These are phyloP conservation scores for Cygnus olor DNA, from an alignment of 2,797 vertebrate species.

Conservation along the genomic window DNA sequence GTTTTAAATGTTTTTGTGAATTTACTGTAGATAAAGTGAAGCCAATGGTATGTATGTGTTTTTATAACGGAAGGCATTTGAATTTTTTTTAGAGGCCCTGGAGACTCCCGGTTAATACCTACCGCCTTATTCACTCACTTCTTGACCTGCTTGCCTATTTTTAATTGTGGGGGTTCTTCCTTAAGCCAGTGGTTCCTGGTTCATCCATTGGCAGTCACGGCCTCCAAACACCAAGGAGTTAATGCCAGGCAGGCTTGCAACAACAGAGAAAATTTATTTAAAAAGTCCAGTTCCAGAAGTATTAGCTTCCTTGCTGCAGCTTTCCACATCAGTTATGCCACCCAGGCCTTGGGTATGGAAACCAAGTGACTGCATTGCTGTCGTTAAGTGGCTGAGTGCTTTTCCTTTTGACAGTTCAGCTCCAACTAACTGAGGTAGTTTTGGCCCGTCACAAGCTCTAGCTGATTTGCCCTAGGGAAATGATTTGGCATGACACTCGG, in stretches of 20 bases:
- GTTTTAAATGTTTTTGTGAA: slow-evolving; percentile 74
- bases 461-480: background rate
- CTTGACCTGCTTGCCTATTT: slow-evolving; percentile 43
- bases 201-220: slow-evolving; percentile 32
- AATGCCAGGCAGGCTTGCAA: background rate
- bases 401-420: background rate
- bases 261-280: background rate
- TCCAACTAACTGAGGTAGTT: background rate
- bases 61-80: slow-evolving; percentile 71
- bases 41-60: slow-evolving; percentile 69
- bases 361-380: background rate
- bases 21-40: slow-evolving; percentile 79
- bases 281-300: background rate
- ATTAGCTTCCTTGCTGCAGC: slow-evolving; percentile 26
- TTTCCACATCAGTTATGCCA: background rate
- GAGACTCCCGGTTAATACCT: slow-evolving; percentile 60
- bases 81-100: slow-evolving; percentile 52
- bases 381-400: background rate
- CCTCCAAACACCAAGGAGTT: slow-evolving; percentile 51
- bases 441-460: background rate
- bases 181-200: slow-evolving; percentile 51
- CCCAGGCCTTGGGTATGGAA: background rate
- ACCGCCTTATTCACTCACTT: slow-evolving; percentile 55
- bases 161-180: slow-evolving; percentile 3
- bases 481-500: accelerated